phyloP scores from a whole-genome alignment of 2,113 vertebrate genomes.

The Amphilophus citrinellus region DNA sequence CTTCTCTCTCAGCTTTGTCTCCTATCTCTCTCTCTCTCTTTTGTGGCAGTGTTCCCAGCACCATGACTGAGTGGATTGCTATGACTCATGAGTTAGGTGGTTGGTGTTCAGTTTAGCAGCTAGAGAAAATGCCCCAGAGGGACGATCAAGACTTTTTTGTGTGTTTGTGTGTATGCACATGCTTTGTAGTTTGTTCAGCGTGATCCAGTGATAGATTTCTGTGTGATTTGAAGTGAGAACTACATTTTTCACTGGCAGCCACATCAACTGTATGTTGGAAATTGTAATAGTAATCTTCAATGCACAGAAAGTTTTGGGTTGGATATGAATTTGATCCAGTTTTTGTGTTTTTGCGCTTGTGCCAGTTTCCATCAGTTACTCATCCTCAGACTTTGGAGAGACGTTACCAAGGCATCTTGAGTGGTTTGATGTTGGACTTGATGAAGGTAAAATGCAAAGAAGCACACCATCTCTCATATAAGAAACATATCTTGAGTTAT shows the following conservation, averaged over 20 bases:
- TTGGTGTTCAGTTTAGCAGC: slow-evolving; percentile 72
- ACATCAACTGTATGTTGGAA: slow-evolving; percentile 21
- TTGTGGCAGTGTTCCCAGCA: slow-evolving; percentile 70
- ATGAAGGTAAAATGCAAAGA: slow-evolving; percentile 91
- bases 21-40: slow-evolving; percentile 29
- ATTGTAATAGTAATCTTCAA: slow-evolving; percentile 6
- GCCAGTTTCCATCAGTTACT: slow-evolving; percentile 96
- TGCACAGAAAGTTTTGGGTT: neutral
- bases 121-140: slow-evolving; percentile 72
- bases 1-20: slow-evolving; percentile 25
- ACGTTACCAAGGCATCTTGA: slow-evolving; percentile 95
- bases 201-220: slow-evolving; percentile 39
- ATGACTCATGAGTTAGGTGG: slow-evolving; percentile 77
- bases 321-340: slow-evolving; percentile 1
- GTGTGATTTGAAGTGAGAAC: slow-evolving; percentile 30
- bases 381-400: slow-evolving; percentile 98
- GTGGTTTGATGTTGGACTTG: slow-evolving; percentile 93
- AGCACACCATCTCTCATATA: neutral
- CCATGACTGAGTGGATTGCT: slow-evolving; percentile 78
- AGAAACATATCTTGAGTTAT: neutral
- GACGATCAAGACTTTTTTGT: slow-evolving; percentile 31
- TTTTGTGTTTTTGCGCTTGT: slow-evolving; percentile 30
- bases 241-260: slow-evolving; percentile 27
- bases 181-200: slow-evolving; percentile 38
- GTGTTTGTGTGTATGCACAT: slow-evolving; percentile 18